Evolutionary conservation across 1,140 invertebrate species (phyloP), one percentile per base, ranked within the genome.

Genomic region (Neocloeon triangulifer): DNA sequence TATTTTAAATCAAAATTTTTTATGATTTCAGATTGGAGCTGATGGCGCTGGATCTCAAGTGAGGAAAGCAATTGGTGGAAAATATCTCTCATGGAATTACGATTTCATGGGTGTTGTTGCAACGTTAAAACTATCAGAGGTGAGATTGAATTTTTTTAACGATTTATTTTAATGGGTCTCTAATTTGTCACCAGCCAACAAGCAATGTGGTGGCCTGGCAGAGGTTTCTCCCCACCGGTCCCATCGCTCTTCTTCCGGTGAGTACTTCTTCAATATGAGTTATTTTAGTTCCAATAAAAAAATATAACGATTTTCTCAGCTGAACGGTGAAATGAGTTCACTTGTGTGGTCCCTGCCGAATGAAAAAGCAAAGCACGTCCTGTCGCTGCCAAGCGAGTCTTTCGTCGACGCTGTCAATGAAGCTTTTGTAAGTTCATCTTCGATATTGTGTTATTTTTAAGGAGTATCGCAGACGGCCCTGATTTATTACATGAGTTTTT

Each of bases 131-230:
- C 51, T 92, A 35, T 62, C 62, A 15, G 73, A 81, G 48, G 73
- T 76, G 55, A 44, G 32, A 37, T 33, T 4, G 19, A 15, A 14
- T 26, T 25, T 3, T 19, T 9, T 27, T 19, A n/a, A 18, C 20
- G n/a, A 32, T 23, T 30, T 27, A 20, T 27, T 5, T 34, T 15
- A 25, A 19, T 26, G 33, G 23, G 25, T 2, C 16, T 19, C 12
- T 25, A 42, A 42, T 32, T 44, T 40, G 19, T 33, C 31, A 21
- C 61, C 48, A 77, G 73, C 55, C 61, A 23, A 58, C 50, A 15
- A 66, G 73, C 36, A 89, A 92, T 52, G 61, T 62, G 21, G 76
- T 81, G 19, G 92, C 89, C 0, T 98, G 89, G 88, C 92, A 98
- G 52, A 64, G 86, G 37, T 97, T 96, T 56, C 52, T 94, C 33